Conservation (phyloP, 2,888 invertebrate species). For the Acanthosepion lycidas region DNA sequence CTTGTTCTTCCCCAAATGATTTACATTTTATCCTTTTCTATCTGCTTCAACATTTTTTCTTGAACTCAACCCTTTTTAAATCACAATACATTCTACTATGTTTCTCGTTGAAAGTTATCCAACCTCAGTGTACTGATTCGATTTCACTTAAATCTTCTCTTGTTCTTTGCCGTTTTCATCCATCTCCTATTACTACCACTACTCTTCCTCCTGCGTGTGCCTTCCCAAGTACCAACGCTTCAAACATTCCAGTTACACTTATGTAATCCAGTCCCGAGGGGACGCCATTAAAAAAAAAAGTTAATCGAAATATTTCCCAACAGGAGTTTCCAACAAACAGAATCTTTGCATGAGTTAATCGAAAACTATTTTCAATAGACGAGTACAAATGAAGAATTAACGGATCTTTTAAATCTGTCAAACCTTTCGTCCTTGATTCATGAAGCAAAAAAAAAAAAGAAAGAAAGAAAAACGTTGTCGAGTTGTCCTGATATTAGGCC, state of each 20-base stretch:
- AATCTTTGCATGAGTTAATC: not conserved
- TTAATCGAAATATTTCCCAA: not conserved
- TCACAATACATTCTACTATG: too few species aligned
- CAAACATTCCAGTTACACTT: conserved; percentile 9
- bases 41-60: too few species aligned
- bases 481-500: not conserved
- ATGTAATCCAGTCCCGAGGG: conserved; percentile 4
- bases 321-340: not conserved
- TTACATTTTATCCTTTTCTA: too few species aligned
- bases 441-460: not conserved
- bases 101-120: too few species aligned
- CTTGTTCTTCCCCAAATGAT: too few species aligned
- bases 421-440: not conserved
- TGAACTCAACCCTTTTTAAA: too few species aligned
- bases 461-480: not conserved
- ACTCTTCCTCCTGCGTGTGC: not conserved
- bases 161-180: not conserved
- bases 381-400: not conserved
- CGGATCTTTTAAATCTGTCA: not conserved
- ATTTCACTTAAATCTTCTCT: too few species aligned
- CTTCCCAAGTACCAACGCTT: not conserved
- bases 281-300: not conserved
- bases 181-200: too few species aligned
- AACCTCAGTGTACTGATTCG: too few species aligned
- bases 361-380: not conserved